Percentiles rank a stretch among this genome's conserved stretches.
Conservation (phyloP, 1,140 invertebrate species). For the Bombus pascuorum region DNA sequence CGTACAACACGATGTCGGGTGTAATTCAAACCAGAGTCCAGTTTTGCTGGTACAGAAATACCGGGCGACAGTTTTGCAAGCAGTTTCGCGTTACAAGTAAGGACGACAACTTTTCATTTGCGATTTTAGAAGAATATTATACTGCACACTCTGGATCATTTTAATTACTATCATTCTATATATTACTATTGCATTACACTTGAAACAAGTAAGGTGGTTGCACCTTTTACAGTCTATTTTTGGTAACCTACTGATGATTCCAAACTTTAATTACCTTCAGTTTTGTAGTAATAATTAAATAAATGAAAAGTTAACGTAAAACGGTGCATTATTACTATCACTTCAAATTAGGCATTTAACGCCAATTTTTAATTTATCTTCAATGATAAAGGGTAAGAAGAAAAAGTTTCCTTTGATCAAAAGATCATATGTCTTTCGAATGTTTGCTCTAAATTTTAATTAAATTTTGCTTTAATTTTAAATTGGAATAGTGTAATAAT, state of each 20-base stretch:
- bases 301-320: too few relatives aligned
- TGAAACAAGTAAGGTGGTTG: neutral
- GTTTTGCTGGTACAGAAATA: slow-evolving; percentile 58
- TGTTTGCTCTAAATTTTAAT: neutral
- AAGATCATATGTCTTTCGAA: neutral
- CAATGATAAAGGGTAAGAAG: neutral
- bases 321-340: neutral
- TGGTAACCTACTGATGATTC: neutral
- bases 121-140: slow-evolving; percentile 11
- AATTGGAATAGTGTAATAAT: neutral
- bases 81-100: slow-evolving; percentile 53
- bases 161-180: neutral
- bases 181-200: neutral
- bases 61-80: slow-evolving; percentile 56
- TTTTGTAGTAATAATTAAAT: too few relatives aligned
- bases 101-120: slow-evolving; percentile 46
- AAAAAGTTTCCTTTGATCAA: too few relatives aligned
- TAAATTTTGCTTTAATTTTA: neutral
- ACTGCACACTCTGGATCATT: neutral
- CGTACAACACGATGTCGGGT: slow-evolving; percentile 50
- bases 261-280: too few relatives aligned
- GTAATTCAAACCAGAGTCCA: slow-evolving; percentile 51
- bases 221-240: neutral
- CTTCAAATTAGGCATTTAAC: neutral
- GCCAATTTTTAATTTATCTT: too few relatives aligned